phyloP scores from a whole-genome alignment of 2,113 vertebrate species.

The Tragelaphus buxtoni region DNA sequence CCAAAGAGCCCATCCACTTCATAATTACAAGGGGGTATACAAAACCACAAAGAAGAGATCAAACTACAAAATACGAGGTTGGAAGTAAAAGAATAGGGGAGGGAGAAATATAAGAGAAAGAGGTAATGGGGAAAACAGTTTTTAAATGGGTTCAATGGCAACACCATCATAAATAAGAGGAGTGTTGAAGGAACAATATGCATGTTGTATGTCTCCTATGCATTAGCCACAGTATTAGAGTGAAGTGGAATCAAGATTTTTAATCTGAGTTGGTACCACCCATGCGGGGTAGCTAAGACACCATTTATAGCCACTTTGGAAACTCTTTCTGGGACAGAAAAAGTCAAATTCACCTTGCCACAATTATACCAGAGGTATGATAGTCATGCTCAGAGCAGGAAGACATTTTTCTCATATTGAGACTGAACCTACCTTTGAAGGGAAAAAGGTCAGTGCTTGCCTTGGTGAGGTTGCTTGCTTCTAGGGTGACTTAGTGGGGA shows the following conservation, averaged over 20 bases:
- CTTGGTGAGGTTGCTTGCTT: background rate
- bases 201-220: accelerated
- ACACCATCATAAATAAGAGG: background rate
- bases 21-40: background rate
- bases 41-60: background rate
- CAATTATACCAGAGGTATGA: background rate
- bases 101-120: background rate
- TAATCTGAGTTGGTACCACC: background rate
- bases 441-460: background rate
- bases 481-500: background rate
- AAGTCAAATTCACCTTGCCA: background rate
- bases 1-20: background rate
- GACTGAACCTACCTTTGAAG: background rate
- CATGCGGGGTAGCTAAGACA: background rate
- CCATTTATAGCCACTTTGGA: background rate
- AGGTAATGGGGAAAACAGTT: background rate
- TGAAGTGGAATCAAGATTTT: background rate
- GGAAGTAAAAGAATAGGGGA: background rate
- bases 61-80: background rate
- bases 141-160: background rate
- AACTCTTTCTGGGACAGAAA: background rate
- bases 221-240: background rate
- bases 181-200: accelerated
- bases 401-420: background rate
- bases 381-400: background rate